Evolutionary conservation across 2,113 vertebrate species (phyloP), one percentile per base, ranked within the genome.

Genomic region (Aegotheles bennettii): DNA sequence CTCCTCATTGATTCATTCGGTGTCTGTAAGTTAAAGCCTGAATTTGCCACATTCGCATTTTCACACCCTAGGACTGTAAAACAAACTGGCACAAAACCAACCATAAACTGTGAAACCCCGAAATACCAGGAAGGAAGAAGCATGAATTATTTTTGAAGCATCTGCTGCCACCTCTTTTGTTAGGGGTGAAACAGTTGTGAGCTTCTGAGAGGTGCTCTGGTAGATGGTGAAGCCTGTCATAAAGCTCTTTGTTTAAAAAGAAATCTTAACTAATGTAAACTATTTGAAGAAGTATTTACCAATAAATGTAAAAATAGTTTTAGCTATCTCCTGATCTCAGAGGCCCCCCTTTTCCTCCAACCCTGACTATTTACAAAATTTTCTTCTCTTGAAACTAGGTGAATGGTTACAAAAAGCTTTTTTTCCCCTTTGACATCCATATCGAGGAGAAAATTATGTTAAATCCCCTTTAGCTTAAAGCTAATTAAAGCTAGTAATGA

Each of bases 401-500:
- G 40, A 82, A 45, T 59, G 33, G 56, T 84, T 94, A 84, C 73
- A 84, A 70, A 87, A 94, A 82, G 51, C 42, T 57, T 78, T 76
- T 73, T 40, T 77, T 40, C 3, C 13, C 26, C 40, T 63, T 85
- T 89, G 84, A 87, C 78, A 64, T 95, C 47, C 14, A 21, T 35
- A 43, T 18, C 56, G n/a, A 71, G 29, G 43, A 91, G 60, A 71
- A 96, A 91, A 95, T 50, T 1, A 68, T 19, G 63, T 89, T 91
- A 89, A 78, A 87, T 82, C 56, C 43, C 65, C 65, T 68, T 82
- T 87, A 90, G 91, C 65, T 71, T 94, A 91, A 64, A 93, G 51
- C 61, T 78, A 89, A 84, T 94, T 96, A 95, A 43, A 71, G 59
- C 67, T 84, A 82, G 48, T 91, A 89, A 95, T 89, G 65, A 94